Evolutionary conservation across 2,888 invertebrate species (phyloP).

Genomic region (Drosophila diplacantha): DNA sequence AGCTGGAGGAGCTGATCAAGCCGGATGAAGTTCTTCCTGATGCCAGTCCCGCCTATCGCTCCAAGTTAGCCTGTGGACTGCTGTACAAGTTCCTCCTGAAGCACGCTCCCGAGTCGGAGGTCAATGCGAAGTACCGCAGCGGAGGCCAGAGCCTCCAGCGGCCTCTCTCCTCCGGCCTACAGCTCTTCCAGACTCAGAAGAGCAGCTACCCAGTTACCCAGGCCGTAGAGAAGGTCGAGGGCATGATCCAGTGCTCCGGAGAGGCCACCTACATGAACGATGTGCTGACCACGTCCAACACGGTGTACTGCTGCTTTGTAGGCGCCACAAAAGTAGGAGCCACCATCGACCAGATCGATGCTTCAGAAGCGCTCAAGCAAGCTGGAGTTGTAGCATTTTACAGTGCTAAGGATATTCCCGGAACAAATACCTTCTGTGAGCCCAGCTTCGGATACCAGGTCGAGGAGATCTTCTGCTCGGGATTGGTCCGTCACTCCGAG

Average conservation of each 20-base stretch:
- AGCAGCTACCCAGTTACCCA: slow-evolving; percentile 85
- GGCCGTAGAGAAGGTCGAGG: slow-evolving; percentile 87
- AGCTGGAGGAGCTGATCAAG: too few species aligned
- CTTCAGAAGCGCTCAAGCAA: slow-evolving; percentile 80
- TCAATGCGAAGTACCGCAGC: slow-evolving; percentile 42
- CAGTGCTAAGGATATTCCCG: slow-evolving; percentile 83
- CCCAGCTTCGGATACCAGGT: slow-evolving; percentile 77
- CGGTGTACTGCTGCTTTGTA: slow-evolving; percentile 80
- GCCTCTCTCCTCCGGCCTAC: slow-evolving; percentile 82
- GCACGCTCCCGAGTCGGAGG: slow-evolving; percentile 79
- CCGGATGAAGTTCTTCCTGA: too few species aligned
- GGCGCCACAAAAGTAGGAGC: slow-evolving; percentile 81
- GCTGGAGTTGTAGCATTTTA: slow-evolving; percentile 82
- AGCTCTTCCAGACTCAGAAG: slow-evolving; percentile 84
- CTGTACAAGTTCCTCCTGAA: slow-evolving; percentile 86
- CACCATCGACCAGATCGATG: slow-evolving; percentile 69
- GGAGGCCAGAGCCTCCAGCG: slow-evolving; percentile 80
- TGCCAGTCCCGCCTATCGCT: too few species aligned
- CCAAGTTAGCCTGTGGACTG: slow-evolving; percentile 84
- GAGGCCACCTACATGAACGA: slow-evolving; percentile 89
- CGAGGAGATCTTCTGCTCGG: slow-evolving; percentile 77
- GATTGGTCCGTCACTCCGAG: slow-evolving; percentile 80
- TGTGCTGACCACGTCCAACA: slow-evolving; percentile 82
- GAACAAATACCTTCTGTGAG: slow-evolving; percentile 76
- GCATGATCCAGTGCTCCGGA: slow-evolving; percentile 83